Percentiles rank a stretch among this genome's conserved stretches.
phyloP scores from a whole-genome alignment of 2,113 vertebrate species.

The Coreoperca whiteheadi region DNA sequence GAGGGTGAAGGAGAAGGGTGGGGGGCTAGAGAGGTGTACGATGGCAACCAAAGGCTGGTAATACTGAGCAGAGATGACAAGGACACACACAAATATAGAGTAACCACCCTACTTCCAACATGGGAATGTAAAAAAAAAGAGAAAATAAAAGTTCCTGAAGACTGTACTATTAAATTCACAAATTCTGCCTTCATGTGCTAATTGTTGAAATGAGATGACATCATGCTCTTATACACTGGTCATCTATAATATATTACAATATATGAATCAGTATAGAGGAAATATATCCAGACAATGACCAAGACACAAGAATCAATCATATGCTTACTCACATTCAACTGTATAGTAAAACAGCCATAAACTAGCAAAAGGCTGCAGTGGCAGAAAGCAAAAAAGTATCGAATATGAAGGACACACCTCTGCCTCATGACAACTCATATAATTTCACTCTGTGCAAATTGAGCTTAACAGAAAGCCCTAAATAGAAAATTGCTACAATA shows the following conservation, averaged over 20 bases:
- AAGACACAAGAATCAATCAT: background rate
- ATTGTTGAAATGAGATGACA: background rate
- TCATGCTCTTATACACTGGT: background rate
- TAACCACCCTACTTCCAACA: background rate
- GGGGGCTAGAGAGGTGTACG: background rate
- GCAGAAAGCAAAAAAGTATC: background rate
- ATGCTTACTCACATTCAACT: background rate
- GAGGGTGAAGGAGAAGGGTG: background rate
- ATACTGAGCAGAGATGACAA: conserved; percentile 13
- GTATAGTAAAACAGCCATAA: background rate
- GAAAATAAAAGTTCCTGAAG: background rate
- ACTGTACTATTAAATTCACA: background rate
- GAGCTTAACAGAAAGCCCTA: conserved; percentile 15
- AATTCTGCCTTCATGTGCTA: background rate
- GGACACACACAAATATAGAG: background rate
- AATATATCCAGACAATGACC: background rate
- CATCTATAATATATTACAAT: background rate
- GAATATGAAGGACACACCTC: conserved; percentile 29
- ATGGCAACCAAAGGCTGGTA: conserved; percentile 11
- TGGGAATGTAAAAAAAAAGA: background rate
- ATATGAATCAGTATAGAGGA: background rate
- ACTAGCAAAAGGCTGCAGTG: background rate
- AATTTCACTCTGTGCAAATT: conserved; percentile 19
- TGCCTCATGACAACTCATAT: conserved; percentile 20
- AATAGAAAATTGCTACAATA: conserved; percentile 14